Conservation (phyloP, 1,140 invertebrate species). For the Saccostrea echinata region DNA sequence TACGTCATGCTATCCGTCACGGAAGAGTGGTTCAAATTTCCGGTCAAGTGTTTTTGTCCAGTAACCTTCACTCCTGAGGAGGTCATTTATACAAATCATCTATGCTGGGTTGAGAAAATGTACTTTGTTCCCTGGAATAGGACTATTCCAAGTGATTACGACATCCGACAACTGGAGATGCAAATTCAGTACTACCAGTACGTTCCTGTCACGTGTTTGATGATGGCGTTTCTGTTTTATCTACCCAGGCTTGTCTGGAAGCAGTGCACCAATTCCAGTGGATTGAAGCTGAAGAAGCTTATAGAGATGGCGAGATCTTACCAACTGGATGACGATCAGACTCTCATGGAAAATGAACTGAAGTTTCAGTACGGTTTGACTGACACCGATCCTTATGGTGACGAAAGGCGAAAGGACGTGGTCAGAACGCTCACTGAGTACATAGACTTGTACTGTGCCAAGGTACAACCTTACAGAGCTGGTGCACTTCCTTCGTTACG, state of each 20-base stretch:
- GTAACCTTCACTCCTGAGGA: constrained; percentile 57
- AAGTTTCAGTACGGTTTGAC: constrained; percentile 8
- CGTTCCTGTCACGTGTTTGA: constrained; percentile 80
- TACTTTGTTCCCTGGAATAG: constrained; percentile 77
- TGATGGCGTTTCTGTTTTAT: constrained; percentile 79
- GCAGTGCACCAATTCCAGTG: constrained; percentile 43
- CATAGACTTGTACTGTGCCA: constrained; percentile 19
- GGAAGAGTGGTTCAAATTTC: constrained; percentile 77
- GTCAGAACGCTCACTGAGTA: neutral
- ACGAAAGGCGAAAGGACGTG: neutral
- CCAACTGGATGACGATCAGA: constrained; percentile 16
- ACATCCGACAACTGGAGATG: constrained; percentile 56
- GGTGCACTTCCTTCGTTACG: constrained; percentile 3
- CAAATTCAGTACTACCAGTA: constrained; percentile 80
- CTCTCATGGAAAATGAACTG: neutral
- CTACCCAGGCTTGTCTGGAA: constrained; percentile 78
- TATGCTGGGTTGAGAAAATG: constrained; percentile 79
- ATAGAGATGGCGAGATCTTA: constrained; percentile 85
- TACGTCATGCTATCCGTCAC: constrained; percentile 53
- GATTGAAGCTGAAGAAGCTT: constrained; percentile 63
- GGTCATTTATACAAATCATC: constrained; percentile 65
- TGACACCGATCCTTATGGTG: neutral
- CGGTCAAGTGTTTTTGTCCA: constrained; percentile 77
- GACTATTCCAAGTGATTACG: constrained; percentile 62
- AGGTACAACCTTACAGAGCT: constrained; percentile 11